Base-by-base conservation (phyloP, 2,797 vertebrate species). In the Hafferia zeledoni region DNA sequence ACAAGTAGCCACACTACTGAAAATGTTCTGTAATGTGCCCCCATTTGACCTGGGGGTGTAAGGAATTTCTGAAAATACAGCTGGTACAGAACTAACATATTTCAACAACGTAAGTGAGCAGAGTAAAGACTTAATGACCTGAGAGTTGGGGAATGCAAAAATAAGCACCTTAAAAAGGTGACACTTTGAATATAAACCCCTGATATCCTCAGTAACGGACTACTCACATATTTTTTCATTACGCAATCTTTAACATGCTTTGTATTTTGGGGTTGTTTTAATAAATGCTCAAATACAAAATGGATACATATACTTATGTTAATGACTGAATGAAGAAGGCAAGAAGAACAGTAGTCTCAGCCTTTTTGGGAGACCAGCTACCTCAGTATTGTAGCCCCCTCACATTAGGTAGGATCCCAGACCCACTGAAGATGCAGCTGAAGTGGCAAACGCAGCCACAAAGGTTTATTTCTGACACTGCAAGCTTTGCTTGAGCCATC, bases 121-220 rank as follows among this genome's bases (percentile, higher is more conserved):
- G 6, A 49, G 5, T 17, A 70, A 37, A 44, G 50, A 71, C 31
- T 47, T 74, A 43, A 67, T 16, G 46, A 8, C 30, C 22, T 80
- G 17, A 64, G 64, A 87, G 82, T 2, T 35, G 86, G 5, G 2
- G 39, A 83, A 71, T 3, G 6, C 3, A 80, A 64, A 89, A 87
- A 84, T 64, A 67, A 74, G 10, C 12, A 72, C 55, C 78, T 91
- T 53, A 28, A 79, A 91, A 82, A 74, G 17, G 27, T 43, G 23
- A 56, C 55, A 56, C 8, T 55, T 49, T 37, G 53, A 57, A 88
- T 77, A 46, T 6, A 86, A 81, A 52, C 2, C 22, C 12, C 81
- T 41, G 53, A 35, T 74, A 83, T 17, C 27, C 11, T 46, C 37
- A 65, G 30, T 49, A 88, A 81, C 8, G 52, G 37, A 69, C 15